phyloP scores from a whole-genome alignment of 2,888 invertebrate genomes.

The Zeuzera pyrina region DNA sequence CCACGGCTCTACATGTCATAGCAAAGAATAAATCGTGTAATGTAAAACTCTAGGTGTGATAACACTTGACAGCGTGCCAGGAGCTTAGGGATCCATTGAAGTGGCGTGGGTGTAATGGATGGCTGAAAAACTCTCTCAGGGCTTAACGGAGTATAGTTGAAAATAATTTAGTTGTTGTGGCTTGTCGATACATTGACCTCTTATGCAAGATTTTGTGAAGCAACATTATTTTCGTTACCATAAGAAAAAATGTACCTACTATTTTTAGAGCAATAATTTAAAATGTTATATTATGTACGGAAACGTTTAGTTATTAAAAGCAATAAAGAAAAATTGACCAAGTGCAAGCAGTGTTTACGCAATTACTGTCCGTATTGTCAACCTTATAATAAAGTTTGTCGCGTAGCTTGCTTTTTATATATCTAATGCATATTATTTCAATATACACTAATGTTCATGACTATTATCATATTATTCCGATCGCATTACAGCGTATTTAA shows the following conservation, averaged over 20 bases:
- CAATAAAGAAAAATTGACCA: no score
- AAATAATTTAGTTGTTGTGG: constrained; percentile 11
- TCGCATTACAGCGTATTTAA: no score
- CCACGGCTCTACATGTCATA: no score
- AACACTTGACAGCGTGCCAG: constrained; percentile 51
- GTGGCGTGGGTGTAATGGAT: constrained; percentile 44
- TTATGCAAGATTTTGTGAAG: background rate
- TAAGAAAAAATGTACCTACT: background rate
- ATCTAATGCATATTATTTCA: no score
- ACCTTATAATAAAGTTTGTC: no score
- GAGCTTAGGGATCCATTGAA: constrained; percentile 46
- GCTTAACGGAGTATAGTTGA: constrained; percentile 23
- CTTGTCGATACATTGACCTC: background rate
- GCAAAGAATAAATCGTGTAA: constrained; percentile 21
- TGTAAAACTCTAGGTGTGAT: constrained; percentile 43
- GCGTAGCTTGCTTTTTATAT: no score
- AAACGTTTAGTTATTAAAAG: no score
- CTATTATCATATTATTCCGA: no score
- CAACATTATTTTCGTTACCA: background rate
- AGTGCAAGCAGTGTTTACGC: no score
- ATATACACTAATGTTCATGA: no score
- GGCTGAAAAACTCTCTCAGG: constrained; percentile 32
- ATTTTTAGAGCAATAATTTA: background rate
- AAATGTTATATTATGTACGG: no score
- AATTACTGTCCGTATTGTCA: no score